Percentiles rank a stretch among this genome's conserved stretches.
Evolutionary conservation across 2,888 invertebrate species (phyloP).

Genomic region (Folsomia manolachei): DNA sequence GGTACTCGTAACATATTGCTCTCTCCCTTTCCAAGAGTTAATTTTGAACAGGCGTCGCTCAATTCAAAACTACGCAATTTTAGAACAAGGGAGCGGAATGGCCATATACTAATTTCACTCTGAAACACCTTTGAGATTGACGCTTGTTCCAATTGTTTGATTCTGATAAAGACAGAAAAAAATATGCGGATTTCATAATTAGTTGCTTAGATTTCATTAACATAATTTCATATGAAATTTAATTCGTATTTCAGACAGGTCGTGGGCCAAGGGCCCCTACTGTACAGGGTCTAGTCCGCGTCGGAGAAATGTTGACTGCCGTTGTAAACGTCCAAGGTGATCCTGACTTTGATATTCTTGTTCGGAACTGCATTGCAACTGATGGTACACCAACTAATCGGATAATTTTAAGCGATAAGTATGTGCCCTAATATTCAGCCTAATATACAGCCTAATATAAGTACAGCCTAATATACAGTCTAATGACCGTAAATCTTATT

Average conservation of each 20-base stretch:
- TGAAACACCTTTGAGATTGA: not conserved
- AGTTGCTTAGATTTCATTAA: not conserved
- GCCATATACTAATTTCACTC: not conserved
- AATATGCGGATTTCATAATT: not conserved
- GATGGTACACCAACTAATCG: constrained; percentile 67
- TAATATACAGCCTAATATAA: no score
- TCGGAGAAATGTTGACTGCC: constrained; percentile 76
- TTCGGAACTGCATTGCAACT: constrained; percentile 72
- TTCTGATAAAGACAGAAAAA: not conserved
- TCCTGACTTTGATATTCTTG: constrained; percentile 72
- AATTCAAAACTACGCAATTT: not conserved
- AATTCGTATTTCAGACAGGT: constrained; percentile 57
- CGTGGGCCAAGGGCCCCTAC: constrained; percentile 73
- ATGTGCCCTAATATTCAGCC: no score
- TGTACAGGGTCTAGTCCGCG: constrained; percentile 73
- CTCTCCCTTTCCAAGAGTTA: no score
- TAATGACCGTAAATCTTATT: no score
- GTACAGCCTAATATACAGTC: no score
- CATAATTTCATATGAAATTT: not conserved
- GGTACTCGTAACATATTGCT: not conserved
- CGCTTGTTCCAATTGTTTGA: not conserved
- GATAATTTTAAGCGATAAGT: constrained; percentile 68
- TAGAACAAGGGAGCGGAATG: not conserved
- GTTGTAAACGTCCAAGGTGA: constrained; percentile 77
- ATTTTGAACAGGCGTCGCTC: no score